A percentile compares a stretch with the other conserved stretches of the same genome.
phyloP scores from a whole-genome alignment of 2,113 vertebrate genomes.

The Cyphomyrus discorhynchus region DNA sequence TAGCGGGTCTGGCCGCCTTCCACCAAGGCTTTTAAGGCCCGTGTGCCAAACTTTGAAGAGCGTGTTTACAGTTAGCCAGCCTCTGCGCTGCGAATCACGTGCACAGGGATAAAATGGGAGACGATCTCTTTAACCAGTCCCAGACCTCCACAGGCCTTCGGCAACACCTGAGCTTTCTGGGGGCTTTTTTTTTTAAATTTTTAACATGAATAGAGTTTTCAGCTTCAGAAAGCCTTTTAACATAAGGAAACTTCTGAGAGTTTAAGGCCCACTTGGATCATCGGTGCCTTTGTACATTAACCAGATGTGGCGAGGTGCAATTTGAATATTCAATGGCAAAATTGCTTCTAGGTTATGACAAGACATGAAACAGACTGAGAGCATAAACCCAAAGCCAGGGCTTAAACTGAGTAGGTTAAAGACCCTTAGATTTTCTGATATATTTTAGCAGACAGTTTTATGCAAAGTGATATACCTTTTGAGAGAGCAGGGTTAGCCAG shows the following conservation, averaged over 20 bases:
- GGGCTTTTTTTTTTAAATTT: neutral
- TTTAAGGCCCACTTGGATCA: neutral
- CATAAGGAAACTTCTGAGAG: neutral
- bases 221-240: neutral
- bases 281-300: neutral
- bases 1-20: neutral
- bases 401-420: constrained; percentile 1
- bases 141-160: neutral
- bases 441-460: neutral
- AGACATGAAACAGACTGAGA: neutral
- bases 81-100: neutral
- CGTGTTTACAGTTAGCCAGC: constrained; percentile 5
- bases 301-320: neutral
- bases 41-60: neutral
- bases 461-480: neutral
- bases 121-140: neutral
- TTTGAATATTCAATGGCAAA: constrained; percentile 4
- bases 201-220: neutral
- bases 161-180: neutral
- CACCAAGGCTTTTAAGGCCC: neutral
- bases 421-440: neutral
- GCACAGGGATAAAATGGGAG: neutral
- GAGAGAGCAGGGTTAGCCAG: neutral
- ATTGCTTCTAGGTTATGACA: constrained; percentile 3
- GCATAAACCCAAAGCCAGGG: neutral